These are phyloP conservation scores for Clarias platycephalus DNA, from an alignment of 2,797 vertebrate genomes.

Conservation along the genomic window DNA sequence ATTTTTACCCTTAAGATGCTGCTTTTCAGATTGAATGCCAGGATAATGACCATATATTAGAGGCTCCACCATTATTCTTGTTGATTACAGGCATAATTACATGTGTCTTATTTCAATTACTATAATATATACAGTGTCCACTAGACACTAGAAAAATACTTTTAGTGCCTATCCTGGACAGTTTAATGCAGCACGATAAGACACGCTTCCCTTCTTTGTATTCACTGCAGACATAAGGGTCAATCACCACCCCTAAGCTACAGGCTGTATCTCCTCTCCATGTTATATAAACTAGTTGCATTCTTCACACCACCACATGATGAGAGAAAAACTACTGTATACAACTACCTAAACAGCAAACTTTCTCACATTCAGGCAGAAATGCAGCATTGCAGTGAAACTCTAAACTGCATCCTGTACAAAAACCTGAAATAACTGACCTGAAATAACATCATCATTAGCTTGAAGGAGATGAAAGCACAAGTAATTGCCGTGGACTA, in stretches of 20 bases:
- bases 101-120: not conserved
- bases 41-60: not conserved
- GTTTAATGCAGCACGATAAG: conserved; percentile 8
- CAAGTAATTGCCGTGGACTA: not conserved
- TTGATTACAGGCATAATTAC: not conserved
- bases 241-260: not conserved
- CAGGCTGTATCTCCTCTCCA: conserved; percentile 41
- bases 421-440: not conserved
- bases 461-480: not conserved
- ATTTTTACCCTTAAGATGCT: not conserved
- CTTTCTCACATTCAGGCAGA: conserved; percentile 10
- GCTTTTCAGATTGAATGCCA: not conserved
- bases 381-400: conserved; percentile 10
- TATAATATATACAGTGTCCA: not conserved
- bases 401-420: not conserved
- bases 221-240: conserved; percentile 14
- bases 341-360: conserved; percentile 3
- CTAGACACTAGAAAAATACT: not conserved
- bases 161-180: not conserved
- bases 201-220: not conserved
- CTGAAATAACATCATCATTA: not conserved
- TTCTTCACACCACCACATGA: conserved; percentile 21
- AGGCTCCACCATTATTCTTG: not conserved
- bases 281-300: conserved; percentile 67
- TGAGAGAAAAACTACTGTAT: not conserved